These are phyloP conservation scores for Alosa alosa DNA, from an alignment of 2,113 vertebrate genomes.

Conservation along the genomic window DNA sequence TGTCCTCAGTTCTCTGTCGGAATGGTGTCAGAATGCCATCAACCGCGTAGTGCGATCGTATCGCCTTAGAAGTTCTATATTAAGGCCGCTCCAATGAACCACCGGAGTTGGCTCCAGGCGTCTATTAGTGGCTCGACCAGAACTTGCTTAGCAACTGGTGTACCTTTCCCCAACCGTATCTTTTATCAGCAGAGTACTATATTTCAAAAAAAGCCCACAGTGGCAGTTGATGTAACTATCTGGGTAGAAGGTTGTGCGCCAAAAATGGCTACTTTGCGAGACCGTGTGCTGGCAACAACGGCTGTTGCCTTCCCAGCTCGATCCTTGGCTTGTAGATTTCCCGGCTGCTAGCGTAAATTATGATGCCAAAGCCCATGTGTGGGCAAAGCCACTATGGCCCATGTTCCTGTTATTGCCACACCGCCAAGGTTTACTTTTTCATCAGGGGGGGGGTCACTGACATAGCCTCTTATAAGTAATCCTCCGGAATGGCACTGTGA, in stretches of 20 bases:
- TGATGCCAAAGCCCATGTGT: background rate
- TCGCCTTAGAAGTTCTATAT: constrained; percentile 46
- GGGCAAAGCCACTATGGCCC: background rate
- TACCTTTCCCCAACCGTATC: background rate
- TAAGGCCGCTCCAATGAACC: constrained; percentile 40
- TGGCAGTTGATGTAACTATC: background rate
- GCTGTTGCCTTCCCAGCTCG: background rate
- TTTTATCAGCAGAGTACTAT: background rate
- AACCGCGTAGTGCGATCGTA: constrained; percentile 35
- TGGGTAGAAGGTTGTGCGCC: background rate
- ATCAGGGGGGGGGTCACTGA: background rate
- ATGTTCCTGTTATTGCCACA: background rate
- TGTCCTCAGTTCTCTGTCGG: constrained; percentile 38
- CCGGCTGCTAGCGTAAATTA: background rate
- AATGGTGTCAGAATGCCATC: constrained; percentile 50
- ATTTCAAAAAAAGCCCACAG: background rate
- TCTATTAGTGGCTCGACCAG: background rate
- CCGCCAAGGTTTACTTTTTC: background rate
- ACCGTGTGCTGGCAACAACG: background rate
- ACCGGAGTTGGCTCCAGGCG: background rate
- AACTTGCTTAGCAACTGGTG: background rate
- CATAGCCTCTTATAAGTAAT: constrained; percentile 1
- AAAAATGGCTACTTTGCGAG: background rate
- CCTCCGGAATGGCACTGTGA: constrained; percentile 8
- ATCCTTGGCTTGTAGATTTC: background rate